Evolutionary conservation across 2,888 invertebrate genomes (phyloP), one percentile per base, ranked within the genome.

Genomic region (Ashinkailepas kermadecensis): DNA sequence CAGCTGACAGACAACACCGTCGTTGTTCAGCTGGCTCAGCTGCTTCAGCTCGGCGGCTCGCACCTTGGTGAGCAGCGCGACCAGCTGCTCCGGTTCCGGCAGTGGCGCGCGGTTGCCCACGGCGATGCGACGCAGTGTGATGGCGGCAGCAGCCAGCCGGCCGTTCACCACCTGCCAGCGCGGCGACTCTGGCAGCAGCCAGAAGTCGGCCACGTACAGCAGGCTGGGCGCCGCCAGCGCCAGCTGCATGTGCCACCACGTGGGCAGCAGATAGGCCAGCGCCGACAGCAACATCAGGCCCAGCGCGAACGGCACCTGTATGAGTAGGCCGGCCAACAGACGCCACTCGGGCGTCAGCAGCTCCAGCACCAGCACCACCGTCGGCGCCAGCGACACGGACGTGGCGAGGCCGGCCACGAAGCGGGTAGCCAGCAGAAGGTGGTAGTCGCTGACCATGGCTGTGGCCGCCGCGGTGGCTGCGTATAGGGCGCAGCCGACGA

Each of bases 161-260:
- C 93, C 93, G 2, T 91, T 90, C 15, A 92, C 91, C 78, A 93
- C 89, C 15, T 94, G 88, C 94, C 94, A 94, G 81, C 94, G 89
- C 0, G 94, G 94, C 4, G 94, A 94, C 88, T 94, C 94, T 0
- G 93, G 93, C 81, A 94, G 88, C 12, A 93, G 86, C 90, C 90
- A 90, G 82, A 88, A 88, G 84, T 90, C 89, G 1, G 86, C 83
- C 58, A 91, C 86, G 84, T 92, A 88, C 64, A 93, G 85, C 62
- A 92, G 86, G 0, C 90, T 90, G 0, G 91, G 91, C 80, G 92
- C 86, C 0, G 92, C 92, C 83, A 93, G 90, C 0, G 91, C 90
- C 81, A 93, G 87, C 86, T 93, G 93, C 82, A 92, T 91, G 84
- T 89, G 89, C 81, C 90, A 89, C 93, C 93, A 93, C 81, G 91